These are phyloP conservation scores for Amphipoea lucens DNA, from an alignment of 2,888 invertebrate genomes.

Conservation along the genomic window DNA sequence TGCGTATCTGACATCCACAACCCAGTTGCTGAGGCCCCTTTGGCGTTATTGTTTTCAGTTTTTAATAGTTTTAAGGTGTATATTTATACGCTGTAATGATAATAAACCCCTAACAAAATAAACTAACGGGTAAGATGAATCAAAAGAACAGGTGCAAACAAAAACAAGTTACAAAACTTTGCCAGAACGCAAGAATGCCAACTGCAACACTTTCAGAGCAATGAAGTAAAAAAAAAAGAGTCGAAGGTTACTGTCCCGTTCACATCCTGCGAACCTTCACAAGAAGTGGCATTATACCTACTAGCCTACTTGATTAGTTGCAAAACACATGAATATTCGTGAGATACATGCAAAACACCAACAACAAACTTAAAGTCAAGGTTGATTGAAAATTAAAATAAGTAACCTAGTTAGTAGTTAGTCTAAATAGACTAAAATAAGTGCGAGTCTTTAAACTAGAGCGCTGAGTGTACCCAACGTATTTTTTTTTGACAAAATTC, in stretches of 20 bases:
- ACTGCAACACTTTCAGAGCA: slow-evolving; percentile 13
- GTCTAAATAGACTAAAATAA: background rate
- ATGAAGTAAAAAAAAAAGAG: background rate
- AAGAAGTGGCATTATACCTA: background rate
- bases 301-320: background rate
- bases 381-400: background rate
- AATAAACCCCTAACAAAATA: background rate
- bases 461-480: background rate
- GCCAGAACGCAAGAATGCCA: background rate
- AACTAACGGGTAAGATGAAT: background rate
- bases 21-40: background rate
- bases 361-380: background rate
- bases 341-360: background rate
- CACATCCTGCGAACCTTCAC: slow-evolving; percentile 48
- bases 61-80: background rate
- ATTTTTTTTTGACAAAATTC: background rate
- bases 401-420: background rate
- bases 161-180: slow-evolving; percentile 3
- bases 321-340: background rate
- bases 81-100: too few species aligned
- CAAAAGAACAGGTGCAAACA: background rate
- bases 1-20: background rate
- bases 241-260: slow-evolving; percentile 26
- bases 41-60: background rate
- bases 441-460: background rate